Percentiles rank a stretch among this genome's conserved stretches.
These are phyloP conservation scores for Acanthisitta chloris DNA, from an alignment of 2,113 vertebrate genomes.

Conservation along the genomic window DNA sequence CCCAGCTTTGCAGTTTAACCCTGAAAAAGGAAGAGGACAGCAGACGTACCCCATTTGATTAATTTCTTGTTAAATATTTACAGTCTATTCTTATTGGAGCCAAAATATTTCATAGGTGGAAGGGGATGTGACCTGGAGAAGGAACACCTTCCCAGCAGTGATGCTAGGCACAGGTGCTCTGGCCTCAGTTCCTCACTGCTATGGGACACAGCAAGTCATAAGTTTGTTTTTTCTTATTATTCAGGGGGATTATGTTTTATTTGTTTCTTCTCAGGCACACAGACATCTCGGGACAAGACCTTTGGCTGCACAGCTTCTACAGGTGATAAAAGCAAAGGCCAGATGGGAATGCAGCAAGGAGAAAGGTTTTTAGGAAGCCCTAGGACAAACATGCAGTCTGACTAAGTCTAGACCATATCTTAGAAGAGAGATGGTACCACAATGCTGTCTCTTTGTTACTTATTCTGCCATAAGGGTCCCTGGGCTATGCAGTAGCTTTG, in stretches of 20 bases:
- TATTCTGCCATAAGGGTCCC: neutral
- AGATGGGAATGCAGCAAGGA: neutral
- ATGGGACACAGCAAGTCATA: neutral
- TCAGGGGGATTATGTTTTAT: neutral
- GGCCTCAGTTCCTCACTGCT: neutral
- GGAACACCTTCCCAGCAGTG: neutral
- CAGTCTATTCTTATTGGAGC: neutral
- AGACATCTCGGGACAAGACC: neutral
- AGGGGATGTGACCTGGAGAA: neutral
- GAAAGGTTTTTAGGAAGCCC: neutral
- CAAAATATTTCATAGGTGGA: neutral
- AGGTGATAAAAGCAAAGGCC: neutral
- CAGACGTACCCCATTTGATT: neutral
- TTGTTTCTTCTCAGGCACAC: rapidly evolving
- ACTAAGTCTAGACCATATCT: neutral
- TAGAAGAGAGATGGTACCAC: neutral
- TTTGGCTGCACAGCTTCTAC: neutral
- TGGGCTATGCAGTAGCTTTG: neutral
- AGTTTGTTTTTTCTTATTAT: neutral
- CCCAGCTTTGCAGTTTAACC: neutral
- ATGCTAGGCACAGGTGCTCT: rapidly evolving
- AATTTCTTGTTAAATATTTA: neutral
- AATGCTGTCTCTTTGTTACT: neutral
- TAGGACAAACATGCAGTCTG: neutral
- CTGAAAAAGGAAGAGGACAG: neutral